Evolutionary conservation across 2,888 invertebrate species (phyloP), one percentile per base, ranked within the genome.

Genomic region (Cryptocheilus praepositus): DNA sequence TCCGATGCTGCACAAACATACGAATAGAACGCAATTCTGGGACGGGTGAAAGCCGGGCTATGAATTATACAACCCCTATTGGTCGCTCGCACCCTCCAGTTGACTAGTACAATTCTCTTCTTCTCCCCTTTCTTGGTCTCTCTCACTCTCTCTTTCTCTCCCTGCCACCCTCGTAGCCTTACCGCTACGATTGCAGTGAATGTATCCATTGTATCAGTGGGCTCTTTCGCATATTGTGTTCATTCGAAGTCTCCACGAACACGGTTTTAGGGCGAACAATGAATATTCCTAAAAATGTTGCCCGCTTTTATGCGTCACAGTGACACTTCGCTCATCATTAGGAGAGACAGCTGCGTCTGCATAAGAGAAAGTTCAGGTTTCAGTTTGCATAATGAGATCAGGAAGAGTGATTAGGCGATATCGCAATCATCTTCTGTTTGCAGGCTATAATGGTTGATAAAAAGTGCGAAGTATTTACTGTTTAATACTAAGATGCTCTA

Each of bases 21-120:
- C 76, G 76, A 79, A 78, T 77, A 65, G 75, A 70, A 73, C 73
- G 82, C 81, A 83, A 84, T 84, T 83, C 82, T 77, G 81, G 81
- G 81, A 81, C 80, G 81, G 79, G 81, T 84, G 81, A 82, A 81
- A 78, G 82, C 78, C 66, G 75, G 71, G 73, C 80, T 80, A 86
- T 86, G 85, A 85, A 86, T 86, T 86, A 86, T 85, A 81, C 81
- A 83, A 81, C 74, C 78, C 75, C 79, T 72, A 81, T 77, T 80
- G 78, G 77, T 78, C 68, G 77, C 77, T 71, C 61, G 79, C 79
- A 79, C 78, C 81, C 80, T 76, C 78, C 79, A 68, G 67, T 67
- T 67, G 67, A 76, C 68, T 70, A 61, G 72, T 71, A 74, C 72
- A 78, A 73, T 79, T 73, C 80, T 77, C 76, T 64, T 36, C 62